phyloP scores from a whole-genome alignment of 2,797 vertebrate species.

The Morelia viridis region DNA sequence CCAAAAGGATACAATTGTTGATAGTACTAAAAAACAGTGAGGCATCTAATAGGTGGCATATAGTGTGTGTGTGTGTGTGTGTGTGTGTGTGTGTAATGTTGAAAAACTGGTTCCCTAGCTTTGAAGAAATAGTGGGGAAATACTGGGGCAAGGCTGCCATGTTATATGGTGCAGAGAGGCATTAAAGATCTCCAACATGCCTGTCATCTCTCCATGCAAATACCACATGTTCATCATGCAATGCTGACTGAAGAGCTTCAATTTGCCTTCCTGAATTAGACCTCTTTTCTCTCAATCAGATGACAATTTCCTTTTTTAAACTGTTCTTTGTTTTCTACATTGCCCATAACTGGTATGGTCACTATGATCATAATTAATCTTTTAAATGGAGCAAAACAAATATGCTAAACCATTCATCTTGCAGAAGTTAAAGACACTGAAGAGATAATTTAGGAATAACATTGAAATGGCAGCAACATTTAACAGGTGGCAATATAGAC shows the following conservation, averaged over 20 bases:
- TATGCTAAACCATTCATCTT: not conserved
- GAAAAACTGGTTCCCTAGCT: not conserved
- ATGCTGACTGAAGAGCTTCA: not conserved
- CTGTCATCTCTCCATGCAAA: not conserved
- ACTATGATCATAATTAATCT: not conserved
- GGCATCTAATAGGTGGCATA: no score
- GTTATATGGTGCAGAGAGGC: not conserved
- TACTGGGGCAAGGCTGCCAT: not conserved
- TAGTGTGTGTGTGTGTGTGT: no score
- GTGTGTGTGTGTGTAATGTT: no score
- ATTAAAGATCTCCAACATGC: not conserved
- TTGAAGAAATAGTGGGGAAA: not conserved
- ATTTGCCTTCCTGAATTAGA: not conserved
- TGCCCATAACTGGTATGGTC: not conserved
- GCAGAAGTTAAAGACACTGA: not conserved
- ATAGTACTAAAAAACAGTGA: no score
- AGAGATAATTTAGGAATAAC: not conserved
- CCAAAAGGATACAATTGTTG: no score
- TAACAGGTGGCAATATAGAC: not conserved
- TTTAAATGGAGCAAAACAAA: conserved; percentile 23
- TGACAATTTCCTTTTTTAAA: conserved; percentile 1
- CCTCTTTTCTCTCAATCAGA: not conserved
- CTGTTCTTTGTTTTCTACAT: conserved; percentile 3
- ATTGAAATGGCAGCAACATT: not conserved
- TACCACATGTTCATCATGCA: not conserved